Evolutionary conservation across 2,888 invertebrate species (phyloP).

Genomic region (Eremobia ochroleuca): DNA sequence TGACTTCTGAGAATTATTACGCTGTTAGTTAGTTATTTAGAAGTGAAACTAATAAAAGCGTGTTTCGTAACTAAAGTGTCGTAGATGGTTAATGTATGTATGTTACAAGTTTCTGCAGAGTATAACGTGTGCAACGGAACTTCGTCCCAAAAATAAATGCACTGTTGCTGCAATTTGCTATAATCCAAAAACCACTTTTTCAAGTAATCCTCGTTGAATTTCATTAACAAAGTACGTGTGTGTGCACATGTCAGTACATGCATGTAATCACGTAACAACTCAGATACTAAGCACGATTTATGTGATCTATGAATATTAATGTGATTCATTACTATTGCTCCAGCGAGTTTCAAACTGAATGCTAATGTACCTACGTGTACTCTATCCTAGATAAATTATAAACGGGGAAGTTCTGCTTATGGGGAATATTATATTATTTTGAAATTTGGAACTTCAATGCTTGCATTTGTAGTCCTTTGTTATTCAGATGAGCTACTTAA

Average conservation of each 20-base stretch:
- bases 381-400: conserved; percentile 41
- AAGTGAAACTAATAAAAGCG: too few relatives aligned
- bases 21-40: too few relatives aligned
- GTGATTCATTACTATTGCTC: conserved; percentile 65
- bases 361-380: conserved; percentile 64
- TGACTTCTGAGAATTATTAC: too few relatives aligned
- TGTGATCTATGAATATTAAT: conserved; percentile 75
- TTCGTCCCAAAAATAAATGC: too few relatives aligned
- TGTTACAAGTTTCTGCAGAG: too few relatives aligned
- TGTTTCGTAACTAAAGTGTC: too few relatives aligned
- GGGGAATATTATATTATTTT: conserved; percentile 41
- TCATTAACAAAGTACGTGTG: neutral
- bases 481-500: conserved; percentile 33
- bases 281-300: conserved; percentile 46
- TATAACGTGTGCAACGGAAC: too few relatives aligned
- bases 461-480: conserved; percentile 22
- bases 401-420: conserved; percentile 25
- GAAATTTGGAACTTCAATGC: conserved; percentile 15
- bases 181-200: neutral
- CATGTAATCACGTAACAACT: conserved; percentile 39
- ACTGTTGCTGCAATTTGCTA: neutral
- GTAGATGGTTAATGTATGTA: too few relatives aligned
- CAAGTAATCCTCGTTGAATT: neutral
- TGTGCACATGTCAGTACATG: neutral
- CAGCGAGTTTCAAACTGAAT: conserved; percentile 68